Evolutionary conservation across 2,888 invertebrate genomes (phyloP), one percentile per base, ranked within the genome.

Genomic region (Unio delphinus): DNA sequence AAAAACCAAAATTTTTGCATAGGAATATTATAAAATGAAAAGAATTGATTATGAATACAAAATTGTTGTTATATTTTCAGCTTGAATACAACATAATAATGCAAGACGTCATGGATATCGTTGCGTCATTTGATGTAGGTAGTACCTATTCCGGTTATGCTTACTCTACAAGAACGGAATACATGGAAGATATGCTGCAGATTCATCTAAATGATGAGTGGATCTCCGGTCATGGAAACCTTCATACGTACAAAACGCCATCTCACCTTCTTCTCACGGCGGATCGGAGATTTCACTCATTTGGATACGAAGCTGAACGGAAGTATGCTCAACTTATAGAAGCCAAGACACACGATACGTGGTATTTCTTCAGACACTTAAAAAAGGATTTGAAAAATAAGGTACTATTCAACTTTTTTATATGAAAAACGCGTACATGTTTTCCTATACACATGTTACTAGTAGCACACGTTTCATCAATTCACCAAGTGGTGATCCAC

Each of bases 301-400:
- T 77, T 64, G 81, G 81, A 17, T 81, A 81, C 70, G 81, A 81
- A 56, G 81, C 81, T 1, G 81, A 81, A 61, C 69, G 80, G 61
- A 80, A 79, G 64, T 81, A 74, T 58, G 73, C 72, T 20, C 77
- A 80, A 23, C 71, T 81, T 8, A 65, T 73, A 30, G 78, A 78
- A 26, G 71, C 64, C 61, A 79, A 79, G 67, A 72, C 75, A 55
- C 80, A 81, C n/a, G 77, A 75, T 4, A 58, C 68, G 57, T 81
- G 75, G 74, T 81, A 70, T 61, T 79, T 74, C 65, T 81, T 80
- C 69, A 74, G 78, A 64, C 69, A 79, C 56, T 81, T 81, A 34
- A 81, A 81, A 60, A 64, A 74, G 18, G 75, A 79, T 5, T 69
- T 81, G 17, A 74, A 77, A 65, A 61, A 68, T 54, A 77, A 77